Evolutionary conservation across 2,888 invertebrate genomes (phyloP), one percentile per base, ranked within the genome.

Genomic region (Tinea trinotella): DNA sequence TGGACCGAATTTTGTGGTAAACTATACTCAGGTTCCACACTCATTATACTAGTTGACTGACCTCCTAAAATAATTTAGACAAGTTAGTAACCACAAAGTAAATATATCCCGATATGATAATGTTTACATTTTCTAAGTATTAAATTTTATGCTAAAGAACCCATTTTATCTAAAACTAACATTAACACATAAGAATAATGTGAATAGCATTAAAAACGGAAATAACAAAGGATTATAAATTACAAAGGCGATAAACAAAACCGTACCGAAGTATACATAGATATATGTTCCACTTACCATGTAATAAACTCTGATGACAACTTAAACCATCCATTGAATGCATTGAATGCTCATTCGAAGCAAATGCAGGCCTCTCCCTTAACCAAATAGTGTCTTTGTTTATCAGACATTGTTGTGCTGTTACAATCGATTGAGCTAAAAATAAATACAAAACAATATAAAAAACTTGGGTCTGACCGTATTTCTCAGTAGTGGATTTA

Each of bases 371-470:
- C 58, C 83, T 70, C 53, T 85, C 84, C 60, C 84, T 71, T 54
- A 85, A 67, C 84, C 84, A 85, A 64, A 85, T 83, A 58, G 84
- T 84, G 65, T 85, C 84, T 70, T 85, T 85, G 75, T 85, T 84
- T 71, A 85, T 75, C 68, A 85, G 66, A 67, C 84, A 84, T 64
- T 83, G 84, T 63, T 84, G 84, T 54, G 84, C 84, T 59, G 83
- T 83, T 58, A 83, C 82, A 70, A 84, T 83, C 64, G 84, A 77
- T 69, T 84, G 84, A 74, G 84, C 84, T 84, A 74, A 19, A 40
- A 40, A 6, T n/a, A 17, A 13, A 30, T 7, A 30, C 7, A 2
- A 44, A 34, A 52, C 52, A 52, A 18, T 22, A 55, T 52, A 19
- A 50, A 52, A 30, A 7, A 35, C 6, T 35, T 12, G 12, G 17